A percentile compares a stretch with the other conserved stretches of the same genome.
phyloP scores from a whole-genome alignment of 2,113 vertebrate genomes.

The Amblyopsis rosae region DNA sequence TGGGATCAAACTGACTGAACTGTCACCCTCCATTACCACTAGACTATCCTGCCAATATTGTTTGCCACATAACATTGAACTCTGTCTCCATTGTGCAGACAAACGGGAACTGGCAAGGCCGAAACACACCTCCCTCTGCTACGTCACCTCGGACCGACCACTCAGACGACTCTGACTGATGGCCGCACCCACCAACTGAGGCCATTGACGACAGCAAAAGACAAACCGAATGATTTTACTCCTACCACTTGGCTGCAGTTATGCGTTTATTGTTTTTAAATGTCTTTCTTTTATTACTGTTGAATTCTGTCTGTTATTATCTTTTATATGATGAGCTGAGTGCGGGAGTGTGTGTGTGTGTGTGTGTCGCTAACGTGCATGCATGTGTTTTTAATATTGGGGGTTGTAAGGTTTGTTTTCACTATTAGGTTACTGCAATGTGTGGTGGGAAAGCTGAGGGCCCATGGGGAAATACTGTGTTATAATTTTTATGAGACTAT shows the following conservation, averaged over 20 bases:
- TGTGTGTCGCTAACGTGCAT: conserved; percentile 47
- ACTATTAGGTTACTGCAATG: conserved; percentile 69
- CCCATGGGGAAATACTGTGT: conserved; percentile 38
- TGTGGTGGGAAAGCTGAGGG: conserved; percentile 40
- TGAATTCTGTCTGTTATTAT: conserved; percentile 42
- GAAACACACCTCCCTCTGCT: conserved; percentile 82
- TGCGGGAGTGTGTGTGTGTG: conserved; percentile 45
- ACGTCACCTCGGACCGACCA: conserved; percentile 85
- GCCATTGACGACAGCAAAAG: conserved; percentile 48
- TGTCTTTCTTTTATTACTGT: conserved; percentile 40
- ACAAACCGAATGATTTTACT: conserved; percentile 67
- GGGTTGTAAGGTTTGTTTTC: conserved; percentile 56
- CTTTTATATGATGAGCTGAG: conserved; percentile 50
- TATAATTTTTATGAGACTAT: conserved; percentile 52
- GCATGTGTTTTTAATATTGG: conserved; percentile 60
- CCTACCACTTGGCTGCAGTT: conserved; percentile 66
- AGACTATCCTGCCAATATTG: no score
- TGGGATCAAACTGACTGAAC: no score
- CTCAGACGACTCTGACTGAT: conserved; percentile 90
- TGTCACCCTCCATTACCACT: no score
- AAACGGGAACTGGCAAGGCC: conserved; percentile 87
- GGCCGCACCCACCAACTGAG: conserved; percentile 37
- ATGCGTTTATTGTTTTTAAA: conserved; percentile 48
- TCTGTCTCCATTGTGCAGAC: conserved; percentile 65
- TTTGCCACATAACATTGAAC: not conserved